Conservation (phyloP, 2,113 vertebrate genomes). For the Cynopterus brachyotis region DNA sequence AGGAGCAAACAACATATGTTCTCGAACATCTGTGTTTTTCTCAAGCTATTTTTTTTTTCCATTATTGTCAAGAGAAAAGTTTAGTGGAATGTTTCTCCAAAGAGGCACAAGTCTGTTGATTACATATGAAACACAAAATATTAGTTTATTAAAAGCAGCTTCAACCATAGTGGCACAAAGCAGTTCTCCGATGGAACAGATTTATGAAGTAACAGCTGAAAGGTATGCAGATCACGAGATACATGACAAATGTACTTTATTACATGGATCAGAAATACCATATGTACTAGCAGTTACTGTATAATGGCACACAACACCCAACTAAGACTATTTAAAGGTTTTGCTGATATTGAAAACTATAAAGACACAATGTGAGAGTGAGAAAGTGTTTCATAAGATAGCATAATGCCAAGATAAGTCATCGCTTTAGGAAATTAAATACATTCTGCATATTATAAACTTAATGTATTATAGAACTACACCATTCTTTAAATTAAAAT, state of each 20-base stretch:
- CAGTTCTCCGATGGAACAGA: conserved; percentile 70
- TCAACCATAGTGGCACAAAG: conserved; percentile 72
- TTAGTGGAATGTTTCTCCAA: conserved; percentile 75
- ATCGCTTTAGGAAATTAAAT: conserved; percentile 62
- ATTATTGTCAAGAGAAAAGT: conserved; percentile 77
- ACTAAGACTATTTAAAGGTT: conserved; percentile 66
- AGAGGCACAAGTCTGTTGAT: conserved; percentile 79
- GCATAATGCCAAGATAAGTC: conserved; percentile 59
- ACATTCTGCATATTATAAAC: conserved; percentile 50
- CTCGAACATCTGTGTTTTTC: conserved; percentile 76
- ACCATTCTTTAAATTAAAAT: conserved; percentile 68
- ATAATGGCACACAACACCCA: conserved; percentile 73
- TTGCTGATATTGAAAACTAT: conserved; percentile 76
- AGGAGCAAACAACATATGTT: conserved; percentile 73
- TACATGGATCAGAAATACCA: conserved; percentile 79
- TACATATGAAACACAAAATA: conserved; percentile 80
- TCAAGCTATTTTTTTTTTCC: conserved; percentile 61
- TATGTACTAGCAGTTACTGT: conserved; percentile 72
- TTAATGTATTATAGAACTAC: conserved; percentile 54
- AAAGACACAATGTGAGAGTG: conserved; percentile 62
- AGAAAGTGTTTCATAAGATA: conserved; percentile 80
- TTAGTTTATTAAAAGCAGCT: conserved; percentile 82
- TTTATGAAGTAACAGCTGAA: conserved; percentile 79
- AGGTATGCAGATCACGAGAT: conserved; percentile 80
- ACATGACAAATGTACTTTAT: conserved; percentile 81